A percentile compares a stretch with the other conserved stretches of the same genome.
These are phyloP conservation scores for Tetramorium simillimum DNA, from an alignment of 1,140 invertebrate species.

Conservation along the genomic window DNA sequence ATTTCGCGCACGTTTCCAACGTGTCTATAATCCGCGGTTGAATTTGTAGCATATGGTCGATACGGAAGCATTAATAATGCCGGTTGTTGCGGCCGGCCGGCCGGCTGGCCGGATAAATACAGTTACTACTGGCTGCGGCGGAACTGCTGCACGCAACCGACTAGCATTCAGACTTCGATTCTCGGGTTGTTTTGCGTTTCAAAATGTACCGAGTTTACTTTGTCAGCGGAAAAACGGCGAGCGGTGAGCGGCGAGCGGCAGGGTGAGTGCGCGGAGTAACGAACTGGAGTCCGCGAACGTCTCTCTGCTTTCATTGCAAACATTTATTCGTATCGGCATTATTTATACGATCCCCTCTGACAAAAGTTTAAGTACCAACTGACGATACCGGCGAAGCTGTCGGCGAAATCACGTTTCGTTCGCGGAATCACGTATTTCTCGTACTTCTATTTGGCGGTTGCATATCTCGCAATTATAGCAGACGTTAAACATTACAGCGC, in stretches of 20 bases:
- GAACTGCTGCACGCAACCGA: conserved; percentile 28
- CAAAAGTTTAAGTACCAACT: conserved; percentile 25
- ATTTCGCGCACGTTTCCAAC: neutral
- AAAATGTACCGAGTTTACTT: conserved; percentile 46
- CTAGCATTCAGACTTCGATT: conserved; percentile 26
- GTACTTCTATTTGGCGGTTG: neutral
- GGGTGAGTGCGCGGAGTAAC: neutral
- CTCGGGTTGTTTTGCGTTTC: conserved; percentile 33
- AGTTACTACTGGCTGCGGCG: neutral
- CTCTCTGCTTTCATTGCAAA: conserved; percentile 48
- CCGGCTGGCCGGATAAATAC: conserved; percentile 23
- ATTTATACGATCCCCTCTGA: conserved; percentile 30
- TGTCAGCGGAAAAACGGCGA: conserved; percentile 38
- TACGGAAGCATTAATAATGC: conserved; percentile 46
- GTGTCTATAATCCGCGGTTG: conserved; percentile 22
- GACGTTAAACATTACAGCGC: neutral
- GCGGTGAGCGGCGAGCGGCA: neutral
- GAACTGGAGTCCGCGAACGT: conserved; percentile 16
- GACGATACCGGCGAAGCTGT: neutral
- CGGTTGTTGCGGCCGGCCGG: conserved; percentile 11
- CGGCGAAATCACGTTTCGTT: conserved; percentile 13
- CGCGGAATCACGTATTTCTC: neutral
- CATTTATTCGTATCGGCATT: conserved; percentile 52
- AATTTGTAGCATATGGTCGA: conserved; percentile 38
- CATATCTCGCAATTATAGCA: neutral